Evolutionary conservation across 2,888 invertebrate species (phyloP).

Genomic region (Petrolisthes cinctipes): DNA sequence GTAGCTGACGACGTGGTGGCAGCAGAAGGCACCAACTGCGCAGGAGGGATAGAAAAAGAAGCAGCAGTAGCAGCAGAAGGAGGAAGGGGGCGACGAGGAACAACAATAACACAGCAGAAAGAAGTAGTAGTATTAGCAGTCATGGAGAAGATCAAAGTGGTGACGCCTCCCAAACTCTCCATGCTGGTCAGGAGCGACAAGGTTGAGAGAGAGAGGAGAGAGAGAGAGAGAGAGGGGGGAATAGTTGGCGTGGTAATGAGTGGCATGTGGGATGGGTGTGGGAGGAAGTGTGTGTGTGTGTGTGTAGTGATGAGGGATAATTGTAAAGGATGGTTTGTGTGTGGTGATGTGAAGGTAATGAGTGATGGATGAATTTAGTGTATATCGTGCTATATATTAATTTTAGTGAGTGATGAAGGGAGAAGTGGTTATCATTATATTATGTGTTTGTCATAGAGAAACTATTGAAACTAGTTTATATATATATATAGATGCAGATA

Average conservation of each 20-base stretch:
- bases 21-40: background rate
- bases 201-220: slow-evolving; percentile 11
- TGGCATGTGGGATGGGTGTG: too few relatives aligned
- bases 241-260: background rate
- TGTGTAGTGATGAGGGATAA: background rate
- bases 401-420: too few relatives aligned
- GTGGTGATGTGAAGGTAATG: background rate
- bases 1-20: slow-evolving; percentile 44
- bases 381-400: background rate
- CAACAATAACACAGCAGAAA: background rate
- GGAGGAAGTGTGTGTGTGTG: too few relatives aligned
- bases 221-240: background rate
- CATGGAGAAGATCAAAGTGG: slow-evolving; percentile 48
- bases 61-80: background rate
- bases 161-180: slow-evolving; percentile 45
- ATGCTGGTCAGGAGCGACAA: slow-evolving; percentile 41
- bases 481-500: too few relatives aligned
- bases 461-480: too few relatives aligned
- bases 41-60: background rate
- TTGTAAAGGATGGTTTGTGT: background rate
- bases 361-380: background rate
- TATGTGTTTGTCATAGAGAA: too few relatives aligned
- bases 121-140: background rate
- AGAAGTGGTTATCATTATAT: too few relatives aligned
- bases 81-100: background rate